phyloP scores from a whole-genome alignment of 2,113 vertebrate species.

The Sinocyclocheilus grahami region DNA sequence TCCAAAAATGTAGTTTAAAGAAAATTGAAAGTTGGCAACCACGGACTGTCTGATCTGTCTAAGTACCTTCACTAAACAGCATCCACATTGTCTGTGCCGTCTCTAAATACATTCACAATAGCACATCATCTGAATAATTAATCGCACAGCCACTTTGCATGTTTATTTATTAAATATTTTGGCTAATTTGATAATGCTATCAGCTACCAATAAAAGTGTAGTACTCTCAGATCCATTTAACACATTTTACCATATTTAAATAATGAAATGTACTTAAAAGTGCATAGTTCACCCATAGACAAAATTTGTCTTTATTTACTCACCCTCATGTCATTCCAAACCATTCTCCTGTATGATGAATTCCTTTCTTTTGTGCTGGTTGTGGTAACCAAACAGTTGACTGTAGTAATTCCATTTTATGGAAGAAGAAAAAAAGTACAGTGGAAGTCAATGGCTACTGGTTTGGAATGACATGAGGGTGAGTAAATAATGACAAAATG shows the following conservation, averaged over 20 bases:
- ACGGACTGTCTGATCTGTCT: slow-evolving; percentile 5
- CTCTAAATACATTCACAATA: slow-evolving; percentile 33
- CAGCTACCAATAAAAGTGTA: not conserved
- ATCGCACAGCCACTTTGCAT: not conserved
- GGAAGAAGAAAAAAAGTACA: too few relatives aligned
- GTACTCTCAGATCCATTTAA: not conserved
- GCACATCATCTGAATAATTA: slow-evolving; percentile 42
- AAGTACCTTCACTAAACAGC: slow-evolving; percentile 30
- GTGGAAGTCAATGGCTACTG: too few relatives aligned
- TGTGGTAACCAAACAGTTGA: too few relatives aligned
- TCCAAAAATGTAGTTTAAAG: slow-evolving; percentile 15
- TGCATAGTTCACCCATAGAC: not conserved
- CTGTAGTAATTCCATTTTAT: too few relatives aligned
- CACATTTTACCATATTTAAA: not conserved
- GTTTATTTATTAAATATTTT: not conserved
- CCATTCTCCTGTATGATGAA: not conserved
- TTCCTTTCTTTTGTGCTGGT: too few relatives aligned
- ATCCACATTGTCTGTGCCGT: not conserved
- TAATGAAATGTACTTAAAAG: not conserved
- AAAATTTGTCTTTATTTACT: not conserved
- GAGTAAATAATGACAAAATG: too few relatives aligned
- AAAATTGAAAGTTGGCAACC: not conserved
- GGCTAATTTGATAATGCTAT: not conserved
- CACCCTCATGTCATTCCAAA: not conserved
- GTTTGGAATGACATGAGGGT: too few relatives aligned